Evolutionary conservation across 2,888 invertebrate genomes (phyloP), one percentile per base, ranked within the genome.

Genomic region (Liopterus haemorrhoidalis): DNA sequence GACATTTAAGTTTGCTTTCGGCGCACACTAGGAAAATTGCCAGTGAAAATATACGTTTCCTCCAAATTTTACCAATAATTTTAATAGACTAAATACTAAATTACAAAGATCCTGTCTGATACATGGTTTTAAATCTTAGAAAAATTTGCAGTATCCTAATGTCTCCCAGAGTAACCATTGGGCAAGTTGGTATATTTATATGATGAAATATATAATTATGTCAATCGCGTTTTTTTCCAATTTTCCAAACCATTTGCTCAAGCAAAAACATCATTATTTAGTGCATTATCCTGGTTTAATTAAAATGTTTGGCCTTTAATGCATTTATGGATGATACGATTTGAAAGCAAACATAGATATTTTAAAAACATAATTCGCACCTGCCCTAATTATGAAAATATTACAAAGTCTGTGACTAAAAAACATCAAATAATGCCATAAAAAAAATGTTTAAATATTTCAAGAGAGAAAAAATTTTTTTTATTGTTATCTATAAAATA

Each of bases 241-340:
- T 44, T 49, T 46, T 50, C 41, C 35, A 15, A 16, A 51, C 41
- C 35, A 25, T 19, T 32, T 9, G 1, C 16, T 53, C 32, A 50
- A 49, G 41, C 50, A 51, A 2, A 58, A 57, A 44, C 54, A 51
- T 40, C 57, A 58, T 37, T 54, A 46, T 48, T 21, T 56, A 6
- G 16, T 18, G 3, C 59, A 59, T 44, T 58, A 57, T 40, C 46
- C 48, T 5, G 5, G 39, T 6, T 46, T 55, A 19, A 54, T 55
- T 42, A 32, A 38, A 35, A 30, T 46, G 15, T 48, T 51, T 43
- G 56, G 55, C 54, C 54, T 2, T 41, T 54, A 30, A 38, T 36
- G 16, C 16, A 42, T 28, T 36, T 48, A 9, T 55, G 53, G 51
- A 53, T 49, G 4, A 36, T 55, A 25, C 18, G 56, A 2, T 54